Evolutionary conservation across 2,888 invertebrate genomes (phyloP).

Genomic region (Dryadula phaetusa): DNA sequence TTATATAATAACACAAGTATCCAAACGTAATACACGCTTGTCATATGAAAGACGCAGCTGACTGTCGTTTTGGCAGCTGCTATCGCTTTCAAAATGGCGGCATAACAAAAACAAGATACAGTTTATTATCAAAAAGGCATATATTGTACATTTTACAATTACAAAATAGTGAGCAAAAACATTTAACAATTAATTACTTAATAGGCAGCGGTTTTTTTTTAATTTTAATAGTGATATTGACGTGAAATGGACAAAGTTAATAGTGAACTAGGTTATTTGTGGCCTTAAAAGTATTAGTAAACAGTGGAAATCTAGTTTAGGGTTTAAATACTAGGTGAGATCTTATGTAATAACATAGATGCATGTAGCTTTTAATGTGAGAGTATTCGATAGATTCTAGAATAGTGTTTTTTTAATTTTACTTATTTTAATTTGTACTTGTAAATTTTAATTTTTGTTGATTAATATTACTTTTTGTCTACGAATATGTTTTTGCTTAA

Average conservation of each 20-base stretch:
- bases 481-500: not conserved
- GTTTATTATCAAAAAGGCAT: not conserved
- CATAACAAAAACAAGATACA: conserved; percentile 46
- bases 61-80: conserved; percentile 38
- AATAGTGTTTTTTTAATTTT: not conserved
- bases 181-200: not conserved
- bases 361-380: conserved; percentile 12
- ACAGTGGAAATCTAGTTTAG: conserved; percentile 32
- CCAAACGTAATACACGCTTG: not conserved
- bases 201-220: not conserved
- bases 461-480: not conserved
- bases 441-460: not conserved
- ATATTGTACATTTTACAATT: not conserved
- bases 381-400: not conserved
- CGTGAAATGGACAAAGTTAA: conserved; percentile 24
- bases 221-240: conserved; percentile 14
- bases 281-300: conserved; percentile 29
- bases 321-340: conserved; percentile 26
- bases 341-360: not conserved
- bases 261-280: conserved; percentile 29
- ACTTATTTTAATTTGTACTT: no score
- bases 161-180: not conserved
- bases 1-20: conserved; percentile 3
- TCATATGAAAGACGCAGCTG: conserved; percentile 4
- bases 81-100: conserved; percentile 44